Conservation (phyloP, 1,140 invertebrate genomes). For the Holcopasites calliopsidis region DNA sequence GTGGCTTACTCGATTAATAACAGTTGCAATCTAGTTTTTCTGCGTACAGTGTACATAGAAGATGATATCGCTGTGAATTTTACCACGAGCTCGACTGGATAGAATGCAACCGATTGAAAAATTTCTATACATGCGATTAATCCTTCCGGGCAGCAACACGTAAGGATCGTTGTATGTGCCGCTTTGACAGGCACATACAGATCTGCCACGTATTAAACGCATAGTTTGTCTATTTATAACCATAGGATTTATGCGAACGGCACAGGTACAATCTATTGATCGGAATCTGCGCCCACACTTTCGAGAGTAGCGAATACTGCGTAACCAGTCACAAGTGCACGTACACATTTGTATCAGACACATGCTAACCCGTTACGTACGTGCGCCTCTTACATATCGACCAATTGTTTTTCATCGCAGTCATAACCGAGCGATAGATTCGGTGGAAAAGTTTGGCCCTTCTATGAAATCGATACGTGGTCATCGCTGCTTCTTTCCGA, state of each 20-base stretch:
- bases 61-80: conserved; percentile 1
- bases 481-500: conserved; percentile 30
- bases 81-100: conserved; percentile 1
- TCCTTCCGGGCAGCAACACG: no score
- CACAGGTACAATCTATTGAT: conserved; percentile 34
- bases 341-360: conserved; percentile 14
- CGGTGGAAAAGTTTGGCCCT: conserved; percentile 7
- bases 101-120: conserved; percentile 27
- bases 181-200: background rate
- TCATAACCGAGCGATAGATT: background rate
- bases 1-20: background rate
- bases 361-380: conserved; percentile 11
- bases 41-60: background rate
- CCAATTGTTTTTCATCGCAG: conserved; percentile 12
- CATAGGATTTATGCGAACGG: conserved; percentile 29
- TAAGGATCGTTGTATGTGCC: background rate
- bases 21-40: no score
- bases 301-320: conserved; percentile 27
- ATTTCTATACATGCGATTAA: conserved; percentile 35
- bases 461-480: conserved; percentile 17
- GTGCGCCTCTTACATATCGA: conserved; percentile 19
- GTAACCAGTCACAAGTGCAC: conserved; percentile 42
- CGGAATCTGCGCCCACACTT: conserved; percentile 37
- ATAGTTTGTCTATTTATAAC: conserved; percentile 47
- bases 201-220: background rate